Conservation (phyloP, 2,888 invertebrate species). For the Lasioglossum villosulum region DNA sequence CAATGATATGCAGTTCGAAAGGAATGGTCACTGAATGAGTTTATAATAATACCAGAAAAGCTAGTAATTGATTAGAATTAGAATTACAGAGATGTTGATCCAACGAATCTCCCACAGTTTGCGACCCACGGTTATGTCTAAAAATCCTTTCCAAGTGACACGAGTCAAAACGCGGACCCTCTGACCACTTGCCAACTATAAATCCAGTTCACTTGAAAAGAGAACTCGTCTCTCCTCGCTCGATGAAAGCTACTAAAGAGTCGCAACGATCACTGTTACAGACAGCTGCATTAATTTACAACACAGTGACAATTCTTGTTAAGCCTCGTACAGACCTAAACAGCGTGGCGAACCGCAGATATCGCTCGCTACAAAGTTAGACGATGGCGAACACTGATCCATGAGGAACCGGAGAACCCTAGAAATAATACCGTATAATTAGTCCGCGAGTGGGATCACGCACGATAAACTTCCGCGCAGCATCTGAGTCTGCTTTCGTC, state of each 20-base stretch:
- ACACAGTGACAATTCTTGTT: constrained; percentile 6
- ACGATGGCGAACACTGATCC: constrained; percentile 8
- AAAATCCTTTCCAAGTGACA: not conserved
- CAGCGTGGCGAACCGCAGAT: no score
- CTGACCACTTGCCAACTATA: constrained; percentile 4
- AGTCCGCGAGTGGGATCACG: constrained; percentile 12
- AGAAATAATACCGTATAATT: constrained; percentile 20
- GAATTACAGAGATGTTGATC: no score
- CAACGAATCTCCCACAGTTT: no score
- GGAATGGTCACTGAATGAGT: no score
- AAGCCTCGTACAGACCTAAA: no score
- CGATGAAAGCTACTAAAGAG: not conserved
- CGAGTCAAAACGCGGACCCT: not conserved
- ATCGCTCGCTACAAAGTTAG: constrained; percentile 31
- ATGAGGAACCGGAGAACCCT: constrained; percentile 17
- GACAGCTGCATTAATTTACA: constrained; percentile 15
- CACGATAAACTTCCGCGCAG: not conserved
- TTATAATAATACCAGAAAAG: no score
- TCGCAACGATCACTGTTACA: not conserved
- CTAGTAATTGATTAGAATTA: no score
- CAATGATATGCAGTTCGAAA: no score
- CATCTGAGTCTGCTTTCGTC: not conserved
- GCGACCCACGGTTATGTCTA: not conserved
- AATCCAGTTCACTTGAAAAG: no score
- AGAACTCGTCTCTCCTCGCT: not conserved